A percentile compares a stretch with the other conserved stretches of the same genome.
phyloP scores from a whole-genome alignment of 2,113 vertebrate genomes.

The Pterocles gutturalis region DNA sequence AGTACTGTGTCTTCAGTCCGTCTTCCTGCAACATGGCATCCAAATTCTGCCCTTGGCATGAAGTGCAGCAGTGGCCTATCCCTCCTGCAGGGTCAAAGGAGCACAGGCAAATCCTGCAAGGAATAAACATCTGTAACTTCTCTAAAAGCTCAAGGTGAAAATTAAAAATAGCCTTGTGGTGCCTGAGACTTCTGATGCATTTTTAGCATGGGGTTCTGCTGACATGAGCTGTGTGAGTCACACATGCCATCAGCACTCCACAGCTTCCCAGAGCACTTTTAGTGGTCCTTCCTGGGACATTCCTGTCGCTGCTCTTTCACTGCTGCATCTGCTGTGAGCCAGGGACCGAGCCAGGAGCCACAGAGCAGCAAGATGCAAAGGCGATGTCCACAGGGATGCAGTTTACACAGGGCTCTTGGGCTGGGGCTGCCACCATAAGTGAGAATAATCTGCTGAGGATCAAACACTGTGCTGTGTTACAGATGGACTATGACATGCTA shows the following conservation, averaged over 20 bases:
- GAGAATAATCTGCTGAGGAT: not conserved
- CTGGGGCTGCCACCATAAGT: not conserved
- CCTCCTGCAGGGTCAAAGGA: not conserved
- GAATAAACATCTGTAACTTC: not conserved
- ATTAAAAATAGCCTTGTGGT: constrained; percentile 6
- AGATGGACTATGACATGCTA: not conserved
- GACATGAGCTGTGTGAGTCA: not conserved
- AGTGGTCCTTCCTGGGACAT: not conserved
- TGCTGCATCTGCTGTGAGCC: not conserved
- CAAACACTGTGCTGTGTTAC: not conserved
- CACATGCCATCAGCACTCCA: not conserved
- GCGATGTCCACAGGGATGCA: not conserved
- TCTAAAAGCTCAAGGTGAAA: not conserved
- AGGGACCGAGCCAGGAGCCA: not conserved
- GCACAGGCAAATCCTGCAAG: not conserved
- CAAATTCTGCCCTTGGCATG: not conserved
- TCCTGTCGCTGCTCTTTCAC: not conserved
- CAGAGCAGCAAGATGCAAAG: not conserved
- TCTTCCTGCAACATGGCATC: not conserved
- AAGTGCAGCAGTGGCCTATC: not conserved
- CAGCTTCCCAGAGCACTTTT: not conserved
- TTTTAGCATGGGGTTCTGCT: not conserved
- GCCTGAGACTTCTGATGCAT: not conserved
- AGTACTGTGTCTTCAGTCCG: not conserved
- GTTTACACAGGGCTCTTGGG: not conserved